These are phyloP conservation scores for Mylabris phalerata DNA, from an alignment of 1,140 invertebrate genomes.

Conservation along the genomic window DNA sequence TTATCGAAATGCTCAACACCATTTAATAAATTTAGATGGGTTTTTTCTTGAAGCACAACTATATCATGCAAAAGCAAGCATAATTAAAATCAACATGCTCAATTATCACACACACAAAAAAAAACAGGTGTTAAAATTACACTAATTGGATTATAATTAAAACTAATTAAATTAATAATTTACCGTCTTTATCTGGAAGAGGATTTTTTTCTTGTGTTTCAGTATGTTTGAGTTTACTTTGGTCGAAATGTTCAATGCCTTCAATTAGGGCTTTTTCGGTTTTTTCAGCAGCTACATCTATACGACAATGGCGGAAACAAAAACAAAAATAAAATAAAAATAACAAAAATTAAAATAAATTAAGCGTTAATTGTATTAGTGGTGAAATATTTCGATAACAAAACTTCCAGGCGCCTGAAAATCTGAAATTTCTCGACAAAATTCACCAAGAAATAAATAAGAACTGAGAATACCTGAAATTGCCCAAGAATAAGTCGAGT, in stretches of 20 bases:
- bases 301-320: constrained; percentile 20
- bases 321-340: neutral
- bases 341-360: too few relatives aligned
- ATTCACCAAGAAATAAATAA: too few relatives aligned
- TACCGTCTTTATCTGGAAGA: constrained; percentile 91
- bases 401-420: too few relatives aligned
- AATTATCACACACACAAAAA: constrained; percentile 2
- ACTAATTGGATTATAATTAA: neutral
- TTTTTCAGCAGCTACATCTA: constrained; percentile 83
- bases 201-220: constrained; percentile 90
- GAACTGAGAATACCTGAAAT: too few relatives aligned
- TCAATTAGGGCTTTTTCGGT: constrained; percentile 77
- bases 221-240: constrained; percentile 79
- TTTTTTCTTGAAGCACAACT: constrained; percentile 59
- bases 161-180: constrained; percentile 24
- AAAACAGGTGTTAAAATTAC: constrained; percentile 3
- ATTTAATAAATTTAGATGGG: constrained; percentile 57
- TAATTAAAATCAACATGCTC: constrained; percentile 25
- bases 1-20: constrained; percentile 68
- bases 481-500: too few relatives aligned
- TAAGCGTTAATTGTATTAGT: too few relatives aligned
- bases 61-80: constrained; percentile 29
- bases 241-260: constrained; percentile 78
- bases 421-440: too few relatives aligned
- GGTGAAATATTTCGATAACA: too few relatives aligned